These are phyloP conservation scores for Magallana ariakensis DNA, from an alignment of 1,140 invertebrate genomes.

Conservation along the genomic window DNA sequence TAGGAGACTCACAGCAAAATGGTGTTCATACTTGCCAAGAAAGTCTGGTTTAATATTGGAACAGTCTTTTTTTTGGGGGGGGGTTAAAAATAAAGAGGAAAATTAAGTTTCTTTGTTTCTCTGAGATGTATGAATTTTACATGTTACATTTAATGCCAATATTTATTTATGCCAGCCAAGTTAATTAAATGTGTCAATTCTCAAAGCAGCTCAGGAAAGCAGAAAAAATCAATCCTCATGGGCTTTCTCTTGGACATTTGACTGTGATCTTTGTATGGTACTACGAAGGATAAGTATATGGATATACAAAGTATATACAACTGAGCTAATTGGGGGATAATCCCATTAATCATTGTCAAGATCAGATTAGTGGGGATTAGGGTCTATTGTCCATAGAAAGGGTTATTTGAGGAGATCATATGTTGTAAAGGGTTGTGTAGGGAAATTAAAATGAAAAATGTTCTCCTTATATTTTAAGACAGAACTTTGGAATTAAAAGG, in stretches of 20 bases:
- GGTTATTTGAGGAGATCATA: conserved; percentile 30
- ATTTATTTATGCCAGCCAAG: background rate
- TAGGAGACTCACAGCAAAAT: background rate
- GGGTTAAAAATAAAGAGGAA: background rate
- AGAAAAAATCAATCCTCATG: background rate
- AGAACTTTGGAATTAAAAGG: conserved; percentile 18
- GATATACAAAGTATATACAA: conserved; percentile 22
- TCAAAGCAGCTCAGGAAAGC: background rate
- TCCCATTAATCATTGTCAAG: conserved; percentile 29
- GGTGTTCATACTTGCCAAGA: background rate
- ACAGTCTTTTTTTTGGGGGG: no score
- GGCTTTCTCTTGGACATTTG: background rate
- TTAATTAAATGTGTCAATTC: background rate
- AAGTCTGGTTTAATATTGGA: no score
- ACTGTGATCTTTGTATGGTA: conserved; percentile 5
- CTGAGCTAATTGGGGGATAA: conserved; percentile 33
- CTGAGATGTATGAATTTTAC: no score
- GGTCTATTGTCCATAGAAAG: conserved; percentile 18
- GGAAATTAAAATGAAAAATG: conserved; percentile 6
- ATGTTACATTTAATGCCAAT: no score
- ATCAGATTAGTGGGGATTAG: conserved; percentile 19
- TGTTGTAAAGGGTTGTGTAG: background rate
- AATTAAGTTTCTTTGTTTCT: background rate
- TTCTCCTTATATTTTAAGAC: background rate
- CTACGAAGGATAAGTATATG: conserved; percentile 9